These are phyloP conservation scores for Pampus argenteus DNA, from an alignment of 2,797 vertebrate species.

Conservation along the genomic window DNA sequence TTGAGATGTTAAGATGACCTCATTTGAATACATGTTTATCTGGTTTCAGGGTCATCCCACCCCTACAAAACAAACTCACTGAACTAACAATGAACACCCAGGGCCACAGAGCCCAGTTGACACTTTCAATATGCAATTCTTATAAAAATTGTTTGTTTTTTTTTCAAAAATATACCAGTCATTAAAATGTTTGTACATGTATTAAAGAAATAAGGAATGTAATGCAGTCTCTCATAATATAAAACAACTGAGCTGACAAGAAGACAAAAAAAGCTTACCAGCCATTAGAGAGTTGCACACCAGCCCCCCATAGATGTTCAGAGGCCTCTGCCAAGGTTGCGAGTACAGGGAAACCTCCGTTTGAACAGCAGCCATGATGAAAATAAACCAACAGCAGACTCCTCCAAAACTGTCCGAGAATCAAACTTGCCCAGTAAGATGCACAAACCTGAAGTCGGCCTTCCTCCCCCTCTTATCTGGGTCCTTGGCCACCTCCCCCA, in stretches of 20 bases:
- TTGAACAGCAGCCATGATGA: slow-evolving; percentile 70
- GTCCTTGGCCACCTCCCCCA: slow-evolving; percentile 60
- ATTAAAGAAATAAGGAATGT: not conserved
- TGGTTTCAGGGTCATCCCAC: slow-evolving; percentile 22
- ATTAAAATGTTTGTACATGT: not conserved
- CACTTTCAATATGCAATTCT: not conserved
- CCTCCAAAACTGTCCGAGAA: slow-evolving; percentile 9
- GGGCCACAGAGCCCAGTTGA: not conserved
- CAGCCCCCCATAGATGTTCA: slow-evolving; percentile 68
- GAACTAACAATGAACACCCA: not conserved
- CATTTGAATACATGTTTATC: slow-evolving; percentile 19
- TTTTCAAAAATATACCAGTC: not conserved
- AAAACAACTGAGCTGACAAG: not conserved
- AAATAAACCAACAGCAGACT: slow-evolving; percentile 35
- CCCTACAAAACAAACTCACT: not conserved
- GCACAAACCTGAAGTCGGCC: slow-evolving; percentile 33
- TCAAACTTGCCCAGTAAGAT: slow-evolving; percentile 9
- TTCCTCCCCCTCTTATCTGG: slow-evolving; percentile 60
- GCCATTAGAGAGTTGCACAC: slow-evolving; percentile 82
- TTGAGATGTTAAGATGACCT: slow-evolving; percentile 15
- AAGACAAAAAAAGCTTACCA: slow-evolving; percentile 69
- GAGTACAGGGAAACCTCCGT: slow-evolving; percentile 46
- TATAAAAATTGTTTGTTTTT: too few species aligned
- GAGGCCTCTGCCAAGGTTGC: slow-evolving; percentile 57
- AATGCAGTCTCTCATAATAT: not conserved